Evolutionary conservation across 2,888 invertebrate genomes (phyloP).

Genomic region (Penaeus monodon): DNA sequence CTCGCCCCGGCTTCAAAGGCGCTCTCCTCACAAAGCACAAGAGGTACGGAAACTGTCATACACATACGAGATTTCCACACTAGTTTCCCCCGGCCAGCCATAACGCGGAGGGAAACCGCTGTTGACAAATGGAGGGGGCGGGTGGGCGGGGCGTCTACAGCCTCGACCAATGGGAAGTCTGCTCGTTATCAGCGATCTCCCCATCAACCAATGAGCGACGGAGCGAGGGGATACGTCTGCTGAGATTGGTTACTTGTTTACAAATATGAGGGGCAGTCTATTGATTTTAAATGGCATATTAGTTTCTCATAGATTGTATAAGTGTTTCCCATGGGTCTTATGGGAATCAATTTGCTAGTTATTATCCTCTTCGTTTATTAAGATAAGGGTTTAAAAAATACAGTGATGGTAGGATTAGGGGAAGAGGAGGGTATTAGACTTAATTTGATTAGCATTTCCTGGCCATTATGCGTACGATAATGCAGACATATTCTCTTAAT

Average conservation of each 20-base stretch:
- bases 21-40: conserved; percentile 28
- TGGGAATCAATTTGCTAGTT: conserved; percentile 51
- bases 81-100: conserved; percentile 30
- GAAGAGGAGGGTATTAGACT: too few relatives aligned
- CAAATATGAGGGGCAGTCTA: conserved; percentile 46
- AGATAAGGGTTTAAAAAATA: too few relatives aligned
- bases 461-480: too few relatives aligned
- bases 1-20: neutral
- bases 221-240: conserved; percentile 3
- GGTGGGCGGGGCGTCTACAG: conserved; percentile 23
- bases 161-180: conserved; percentile 29
- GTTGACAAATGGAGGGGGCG: conserved; percentile 33
- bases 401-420: too few relatives aligned
- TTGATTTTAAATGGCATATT: conserved; percentile 50
- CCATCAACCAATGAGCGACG: conserved; percentile 18
- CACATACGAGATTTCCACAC: conserved; percentile 19
- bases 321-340: conserved; percentile 51
- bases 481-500: too few relatives aligned
- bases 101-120: conserved; percentile 29
- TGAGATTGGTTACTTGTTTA: conserved; percentile 32
- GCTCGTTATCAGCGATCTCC: conserved; percentile 36
- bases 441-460: too few relatives aligned
- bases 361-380: conserved; percentile 23
- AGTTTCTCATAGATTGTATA: conserved; percentile 30
- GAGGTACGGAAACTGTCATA: conserved; percentile 29